Evolutionary conservation across 2,113 vertebrate species (phyloP), one percentile per base, ranked within the genome.

Genomic region (Leiothrix lutea): DNA sequence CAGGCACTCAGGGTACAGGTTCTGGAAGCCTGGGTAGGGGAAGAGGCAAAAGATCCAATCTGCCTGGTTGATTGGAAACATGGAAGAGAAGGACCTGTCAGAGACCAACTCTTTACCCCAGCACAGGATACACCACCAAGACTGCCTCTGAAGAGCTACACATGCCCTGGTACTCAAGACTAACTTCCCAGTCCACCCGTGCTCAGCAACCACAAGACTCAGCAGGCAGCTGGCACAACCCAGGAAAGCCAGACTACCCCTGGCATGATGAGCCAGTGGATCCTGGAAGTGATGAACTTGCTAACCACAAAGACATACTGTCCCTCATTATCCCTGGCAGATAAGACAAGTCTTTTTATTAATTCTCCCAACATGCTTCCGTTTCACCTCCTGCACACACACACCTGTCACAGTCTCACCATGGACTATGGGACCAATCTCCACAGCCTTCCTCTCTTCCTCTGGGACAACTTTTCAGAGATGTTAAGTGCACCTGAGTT

Each of bases 121-220:
- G 48, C 42, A 82, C 38, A 69, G 64, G 47, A 36, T 5, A 64
- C 1, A 4, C 19, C 31, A 20, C 8, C 29, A 35, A 69, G 50
- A 73, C 9, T 0, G 3, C 16, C 72, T 70, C 25, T 0, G 0
- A 86, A 0, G 4, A 51, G 45, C 24, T 42, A 36, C 36, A 61
- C 9, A 1, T 33, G 11, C 58, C 77, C 69, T 48, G n/a, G 33
- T 14, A 38, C 31, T 15, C n/a, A 11, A 45, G 45, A 4, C 16
- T 10, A 25, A 29, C 38, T 61, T 45, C 75, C 56, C 21, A 31
- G 28, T 24, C 24, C 42, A 67, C 5, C 15, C 0, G 0, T 0
- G 4, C 38, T 31, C 50, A 48, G 53, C 45, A 60, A 69, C 44
- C 3, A 1, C 74, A 77, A 84, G 64, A 56, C 20, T 29, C 45